Evolutionary conservation across 2,888 invertebrate species (phyloP), one percentile per base, ranked within the genome.

Genomic region (Drosophila borealis): DNA sequence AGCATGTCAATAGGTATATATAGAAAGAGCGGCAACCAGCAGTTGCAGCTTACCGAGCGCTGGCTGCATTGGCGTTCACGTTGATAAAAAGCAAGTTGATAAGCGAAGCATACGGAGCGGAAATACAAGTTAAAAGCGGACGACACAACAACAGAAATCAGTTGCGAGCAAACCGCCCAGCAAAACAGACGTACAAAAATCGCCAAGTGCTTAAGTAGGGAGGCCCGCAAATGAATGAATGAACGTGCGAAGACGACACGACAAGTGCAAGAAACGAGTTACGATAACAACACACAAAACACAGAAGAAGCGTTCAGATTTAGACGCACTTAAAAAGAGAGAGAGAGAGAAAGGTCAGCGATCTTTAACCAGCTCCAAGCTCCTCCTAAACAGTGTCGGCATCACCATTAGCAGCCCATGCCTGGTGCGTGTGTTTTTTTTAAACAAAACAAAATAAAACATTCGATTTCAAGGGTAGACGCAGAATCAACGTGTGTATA

Each of bases 241-340:
- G 81, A 79, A 70, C 60, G 59, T 56, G 39, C 51, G 51, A 62
- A 60, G 48, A 36, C 44, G 36, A 55, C 55, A 36, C 70, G 73
- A 66, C 69, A 82, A 82, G 86, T 80, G 88, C 83, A 73, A 65
- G 81, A 88, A 84, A 84, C 83, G 62, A 87, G 83, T 84, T 84
- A 80, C 80, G 70, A 62, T 80, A 76, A 79, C 59, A 79, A 70
- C 66, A 61, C 41, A 78, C 59, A 71, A 61, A 60, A 62, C 56
- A 64, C 56, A 67, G 66, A 82, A 80, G 87, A 83, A 87, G 70
- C 82, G 61, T 39, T 65, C 62, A 48, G n/a, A 45, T 19, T 39
- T 42, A 37, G 53, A 41, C 44, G 11, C 34, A 42, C 33, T 36
- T 42, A 17, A 39, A 10, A 21, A 37, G 21, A 19, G 21, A 61